Conservation (phyloP, 1,140 invertebrate genomes). For the Lordiphosa mommai region DNA sequence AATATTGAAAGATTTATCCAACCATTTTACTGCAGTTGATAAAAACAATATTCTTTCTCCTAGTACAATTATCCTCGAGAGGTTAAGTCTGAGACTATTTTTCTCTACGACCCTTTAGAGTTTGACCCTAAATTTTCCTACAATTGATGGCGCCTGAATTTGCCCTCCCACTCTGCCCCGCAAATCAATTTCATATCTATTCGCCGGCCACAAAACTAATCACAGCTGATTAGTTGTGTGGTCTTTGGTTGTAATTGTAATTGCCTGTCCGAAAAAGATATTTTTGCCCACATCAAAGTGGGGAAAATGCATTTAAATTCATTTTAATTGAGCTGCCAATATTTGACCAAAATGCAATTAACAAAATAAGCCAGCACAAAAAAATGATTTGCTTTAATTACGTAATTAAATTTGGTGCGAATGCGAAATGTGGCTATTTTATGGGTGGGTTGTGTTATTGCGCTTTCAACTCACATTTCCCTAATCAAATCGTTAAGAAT, state of each 20-base stretch:
- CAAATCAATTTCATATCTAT: conserved; percentile 6
- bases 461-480: conserved; percentile 60
- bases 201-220: conserved; percentile 36
- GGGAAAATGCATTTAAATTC: conserved; percentile 61
- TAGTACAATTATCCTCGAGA: no score
- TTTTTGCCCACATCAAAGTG: conserved; percentile 32
- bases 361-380: conserved; percentile 53
- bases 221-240: conserved; percentile 28
- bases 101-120: no score
- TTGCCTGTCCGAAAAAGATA: conserved; percentile 58
- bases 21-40: no score
- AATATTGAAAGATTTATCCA: no score
- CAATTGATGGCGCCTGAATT: no score
- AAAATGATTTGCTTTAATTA: conserved; percentile 65
- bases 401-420: conserved; percentile 63
- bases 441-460: conserved; percentile 13
- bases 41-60: no score
- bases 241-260: conserved; percentile 44
- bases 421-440: background rate
- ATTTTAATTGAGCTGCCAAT: conserved; percentile 79
- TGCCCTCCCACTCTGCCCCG: no score
- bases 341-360: conserved; percentile 79
- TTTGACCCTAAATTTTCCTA: no score
- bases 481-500: conserved; percentile 61
- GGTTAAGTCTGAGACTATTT: no score